Percentiles rank a stretch among this genome's conserved stretches.
Evolutionary conservation across 1,140 invertebrate species (phyloP).

Genomic region (Dryas iulia): DNA sequence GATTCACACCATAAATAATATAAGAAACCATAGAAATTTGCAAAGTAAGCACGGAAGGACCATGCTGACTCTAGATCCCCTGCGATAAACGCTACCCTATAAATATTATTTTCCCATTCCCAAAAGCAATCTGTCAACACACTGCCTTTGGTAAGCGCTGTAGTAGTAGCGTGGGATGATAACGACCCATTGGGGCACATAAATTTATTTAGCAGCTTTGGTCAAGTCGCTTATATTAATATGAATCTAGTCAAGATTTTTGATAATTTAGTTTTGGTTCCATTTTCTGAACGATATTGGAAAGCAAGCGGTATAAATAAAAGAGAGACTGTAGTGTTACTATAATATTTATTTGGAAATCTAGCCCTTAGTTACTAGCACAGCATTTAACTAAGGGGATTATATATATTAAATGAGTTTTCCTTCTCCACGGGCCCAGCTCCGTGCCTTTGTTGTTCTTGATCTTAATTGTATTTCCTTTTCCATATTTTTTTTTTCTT

Average conservation of each 20-base stretch:
- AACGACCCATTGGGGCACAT: neutral
- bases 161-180: neutral
- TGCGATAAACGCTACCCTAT: neutral
- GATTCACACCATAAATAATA: neutral
- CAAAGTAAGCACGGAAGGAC: neutral
- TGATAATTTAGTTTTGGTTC: too few relatives aligned
- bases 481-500: too few relatives aligned
- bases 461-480: too few relatives aligned
- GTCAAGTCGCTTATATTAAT: neutral
- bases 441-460: too few relatives aligned
- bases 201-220: neutral
- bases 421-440: too few relatives aligned
- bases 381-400: too few relatives aligned
- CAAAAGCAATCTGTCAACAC: neutral
- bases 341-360: too few relatives aligned
- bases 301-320: too few relatives aligned
- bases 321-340: too few relatives aligned
- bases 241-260: neutral
- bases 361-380: too few relatives aligned
- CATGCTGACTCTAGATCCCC: neutral
- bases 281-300: too few relatives aligned
- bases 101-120: neutral
- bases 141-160: neutral
- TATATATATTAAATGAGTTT: too few relatives aligned
- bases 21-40: neutral